Conservation (phyloP, 2,113 vertebrate genomes). For the Nycticorax nycticorax region DNA sequence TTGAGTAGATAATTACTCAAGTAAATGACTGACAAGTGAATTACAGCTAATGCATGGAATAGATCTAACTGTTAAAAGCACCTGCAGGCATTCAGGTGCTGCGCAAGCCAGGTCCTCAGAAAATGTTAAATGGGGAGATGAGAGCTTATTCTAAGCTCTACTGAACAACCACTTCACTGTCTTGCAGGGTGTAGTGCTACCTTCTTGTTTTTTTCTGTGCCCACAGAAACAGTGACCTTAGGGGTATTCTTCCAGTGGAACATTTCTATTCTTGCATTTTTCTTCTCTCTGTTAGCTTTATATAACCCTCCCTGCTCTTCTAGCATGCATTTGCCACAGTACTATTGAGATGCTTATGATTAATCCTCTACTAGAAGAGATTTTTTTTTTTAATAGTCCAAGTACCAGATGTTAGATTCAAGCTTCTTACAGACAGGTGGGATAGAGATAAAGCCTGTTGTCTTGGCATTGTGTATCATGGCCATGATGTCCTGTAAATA, state of each 20-base stretch:
- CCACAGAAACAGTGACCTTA: background rate
- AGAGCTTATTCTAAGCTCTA: background rate
- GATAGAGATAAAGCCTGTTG: background rate
- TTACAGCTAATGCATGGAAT: background rate
- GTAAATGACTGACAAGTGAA: constrained; percentile 37
- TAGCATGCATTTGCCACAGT: background rate
- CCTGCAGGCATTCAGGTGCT: constrained; percentile 17
- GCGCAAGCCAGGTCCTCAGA: background rate
- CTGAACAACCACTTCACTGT: background rate
- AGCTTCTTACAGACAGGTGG: background rate
- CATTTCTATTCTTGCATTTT: background rate
- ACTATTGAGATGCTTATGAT: background rate
- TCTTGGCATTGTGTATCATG: background rate
- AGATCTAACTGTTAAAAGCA: background rate
- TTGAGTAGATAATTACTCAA: constrained; percentile 23
- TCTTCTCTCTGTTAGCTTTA: background rate
- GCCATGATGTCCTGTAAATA: background rate
- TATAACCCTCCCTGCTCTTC: background rate
- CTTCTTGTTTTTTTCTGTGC: background rate
- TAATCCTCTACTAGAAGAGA: background rate
- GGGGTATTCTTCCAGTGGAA: background rate
- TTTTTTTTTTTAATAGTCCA: background rate
- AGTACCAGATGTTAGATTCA: background rate
- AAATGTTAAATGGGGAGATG: background rate
- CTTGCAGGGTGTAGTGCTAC: background rate